Evolutionary conservation across 2,113 vertebrate species (phyloP), one percentile per base, ranked within the genome.

Genomic region (rat (Rattus norvegicus)): DNA sequence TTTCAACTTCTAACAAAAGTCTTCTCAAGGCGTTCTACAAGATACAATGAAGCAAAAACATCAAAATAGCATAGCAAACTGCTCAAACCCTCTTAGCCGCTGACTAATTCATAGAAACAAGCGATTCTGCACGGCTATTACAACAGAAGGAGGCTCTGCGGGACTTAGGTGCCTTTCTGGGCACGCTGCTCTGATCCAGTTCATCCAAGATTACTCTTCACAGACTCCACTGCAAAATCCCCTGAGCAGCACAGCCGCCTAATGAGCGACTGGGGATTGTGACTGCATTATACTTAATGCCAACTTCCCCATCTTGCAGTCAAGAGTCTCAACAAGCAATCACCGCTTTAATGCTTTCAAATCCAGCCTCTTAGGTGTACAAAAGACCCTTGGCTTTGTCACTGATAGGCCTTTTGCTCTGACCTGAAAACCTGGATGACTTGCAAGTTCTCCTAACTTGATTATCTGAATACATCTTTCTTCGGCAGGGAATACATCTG

Each of bases 291-390:
- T 47, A 76, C 70, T 80, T 93, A 92, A 91, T 65, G 69, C 80
- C 81, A n/a, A 93, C 84, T 54, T 59, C 83, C 54, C 92, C 70
- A 59, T 49, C 83, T 84, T 26, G n/a, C 69, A 86, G 93, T 83
- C 79, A 39, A 95, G 94, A 92, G 79, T 93, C 95, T 97, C 79
- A 84, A 87, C 79, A 96, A 94, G 96, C 93, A 96, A 93, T 93
- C 84, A 94, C 49, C 59, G 47, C 93, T 88, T 87, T 76, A 65
- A 13, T 20, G 73, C 90, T 88, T 92, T 94, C 93, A 92, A 91
- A 92, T 83, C 73, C 95, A 88, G 28, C 49, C 86, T 97, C 90
- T 96, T 56, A 28, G 77, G 75, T 65, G 73, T 75, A 90, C 63
- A 70, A 81, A 96, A 81, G 63, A 89, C 81, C 80, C 76, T 81